These are phyloP conservation scores for Bradypodion ventrale DNA, from an alignment of 2,797 vertebrate species.

Conservation along the genomic window DNA sequence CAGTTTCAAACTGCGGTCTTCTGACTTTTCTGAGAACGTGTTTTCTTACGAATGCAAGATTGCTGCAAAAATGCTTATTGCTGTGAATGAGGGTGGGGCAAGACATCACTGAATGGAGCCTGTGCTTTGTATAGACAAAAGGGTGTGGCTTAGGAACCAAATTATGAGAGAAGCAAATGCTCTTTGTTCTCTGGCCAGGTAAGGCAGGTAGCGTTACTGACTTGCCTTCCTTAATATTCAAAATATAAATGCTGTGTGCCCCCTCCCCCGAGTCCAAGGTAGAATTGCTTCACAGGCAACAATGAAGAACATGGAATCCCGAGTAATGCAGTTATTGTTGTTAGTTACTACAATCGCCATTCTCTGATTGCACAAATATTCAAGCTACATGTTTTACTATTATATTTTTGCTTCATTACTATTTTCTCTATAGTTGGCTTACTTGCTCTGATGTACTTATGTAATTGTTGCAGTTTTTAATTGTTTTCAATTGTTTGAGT, in stretches of 20 bases:
- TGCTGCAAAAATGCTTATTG: rapidly evolving
- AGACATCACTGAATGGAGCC: not conserved
- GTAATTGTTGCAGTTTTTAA: conserved; percentile 9
- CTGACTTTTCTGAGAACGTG: not conserved
- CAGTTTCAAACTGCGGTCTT: not conserved
- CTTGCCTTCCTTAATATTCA: conserved; percentile 48
- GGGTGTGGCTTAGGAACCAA: conserved; percentile 60
- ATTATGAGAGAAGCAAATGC: conserved; percentile 55
- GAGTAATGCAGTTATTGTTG: conserved; percentile 15
- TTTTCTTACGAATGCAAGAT: not conserved
- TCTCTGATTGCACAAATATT: not conserved
- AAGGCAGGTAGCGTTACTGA: conserved; percentile 50
- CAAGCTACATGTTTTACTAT: not conserved
- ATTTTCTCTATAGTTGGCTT: not conserved
- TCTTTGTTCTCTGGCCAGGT: conserved; percentile 61
- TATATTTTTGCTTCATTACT: not conserved
- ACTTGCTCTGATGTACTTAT: not conserved
- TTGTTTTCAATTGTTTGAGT: not conserved
- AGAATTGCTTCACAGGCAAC: conserved; percentile 41
- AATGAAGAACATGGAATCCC: not conserved
- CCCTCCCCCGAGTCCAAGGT: not conserved
- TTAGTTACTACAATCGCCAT: not conserved
- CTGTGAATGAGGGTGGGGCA: not conserved
- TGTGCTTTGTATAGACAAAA: conserved; percentile 10
- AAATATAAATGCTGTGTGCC: conserved; percentile 48